Percentiles rank a stretch among this genome's conserved stretches.
These are phyloP conservation scores for Phaenicophaeus curvirostris DNA, from an alignment of 2,797 vertebrate species.

Conservation along the genomic window DNA sequence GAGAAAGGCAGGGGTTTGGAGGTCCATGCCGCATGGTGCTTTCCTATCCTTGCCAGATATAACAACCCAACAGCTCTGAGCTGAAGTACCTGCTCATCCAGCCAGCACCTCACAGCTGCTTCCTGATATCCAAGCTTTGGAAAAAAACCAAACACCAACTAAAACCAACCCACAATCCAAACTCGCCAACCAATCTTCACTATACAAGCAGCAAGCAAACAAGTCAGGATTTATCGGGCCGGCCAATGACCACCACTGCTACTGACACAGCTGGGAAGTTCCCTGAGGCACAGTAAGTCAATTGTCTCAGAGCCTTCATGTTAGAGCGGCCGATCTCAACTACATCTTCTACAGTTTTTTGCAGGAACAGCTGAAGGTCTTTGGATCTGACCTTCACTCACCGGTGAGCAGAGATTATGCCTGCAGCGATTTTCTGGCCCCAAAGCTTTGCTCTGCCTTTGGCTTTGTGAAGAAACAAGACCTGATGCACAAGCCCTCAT, in stretches of 20 bases:
- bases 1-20: background rate
- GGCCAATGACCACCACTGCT: background rate
- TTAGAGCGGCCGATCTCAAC: background rate
- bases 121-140: background rate
- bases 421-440: background rate
- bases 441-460: background rate
- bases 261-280: background rate
- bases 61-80: background rate
- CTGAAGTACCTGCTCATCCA: background rate
- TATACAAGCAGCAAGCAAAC: background rate
- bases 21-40: background rate
- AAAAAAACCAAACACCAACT: background rate
- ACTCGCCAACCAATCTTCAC: background rate
- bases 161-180: background rate
- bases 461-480: background rate
- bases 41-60: background rate
- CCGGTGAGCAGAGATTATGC: background rate
- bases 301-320: background rate
- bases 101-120: background rate
- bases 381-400: background rate
- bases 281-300: accelerated
- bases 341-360: background rate
- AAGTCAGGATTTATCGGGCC: background rate
- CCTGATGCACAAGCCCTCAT: background rate
- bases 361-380: background rate